phyloP scores from a whole-genome alignment of 2,888 invertebrate species.

The Osmoderma eremita region DNA sequence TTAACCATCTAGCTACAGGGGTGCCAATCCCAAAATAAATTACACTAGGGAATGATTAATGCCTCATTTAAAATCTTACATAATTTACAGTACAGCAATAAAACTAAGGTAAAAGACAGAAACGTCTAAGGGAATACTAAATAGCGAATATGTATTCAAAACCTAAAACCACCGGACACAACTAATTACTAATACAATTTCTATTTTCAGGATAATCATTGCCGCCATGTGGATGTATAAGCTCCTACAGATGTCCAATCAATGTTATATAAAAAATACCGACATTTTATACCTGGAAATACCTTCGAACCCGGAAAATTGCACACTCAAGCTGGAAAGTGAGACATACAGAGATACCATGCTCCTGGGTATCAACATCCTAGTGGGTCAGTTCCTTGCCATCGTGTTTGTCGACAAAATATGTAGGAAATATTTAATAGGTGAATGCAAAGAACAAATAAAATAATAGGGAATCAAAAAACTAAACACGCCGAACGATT shows the following conservation, averaged over 20 bases:
- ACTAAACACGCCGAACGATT: no score
- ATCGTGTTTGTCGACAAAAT: conserved; percentile 46
- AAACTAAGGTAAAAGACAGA: no score
- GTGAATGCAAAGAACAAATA: no score
- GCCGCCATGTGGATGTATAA: conserved; percentile 48
- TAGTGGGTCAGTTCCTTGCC: conserved; percentile 46
- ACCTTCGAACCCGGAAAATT: conserved; percentile 30
- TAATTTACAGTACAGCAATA: no score
- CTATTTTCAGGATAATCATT: conserved; percentile 46
- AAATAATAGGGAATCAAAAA: no score
- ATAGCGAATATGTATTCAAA: no score
- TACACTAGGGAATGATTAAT: no score
- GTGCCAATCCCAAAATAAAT: no score
- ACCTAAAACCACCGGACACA: no score
- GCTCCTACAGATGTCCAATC: conserved; percentile 39
- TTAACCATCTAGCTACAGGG: no score
- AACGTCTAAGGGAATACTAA: no score
- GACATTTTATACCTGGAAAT: conserved; percentile 47
- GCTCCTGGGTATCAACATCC: conserved; percentile 43
- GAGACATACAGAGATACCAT: conserved; percentile 46
- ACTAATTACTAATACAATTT: conserved; percentile 15
- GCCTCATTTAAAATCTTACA: no score
- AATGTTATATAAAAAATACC: conserved; percentile 42
- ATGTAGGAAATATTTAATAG: conserved; percentile 46
- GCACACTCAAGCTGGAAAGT: conserved; percentile 38